Evolutionary conservation across 2,797 vertebrate species (phyloP).

Genomic region (Protosalanx chinensis): DNA sequence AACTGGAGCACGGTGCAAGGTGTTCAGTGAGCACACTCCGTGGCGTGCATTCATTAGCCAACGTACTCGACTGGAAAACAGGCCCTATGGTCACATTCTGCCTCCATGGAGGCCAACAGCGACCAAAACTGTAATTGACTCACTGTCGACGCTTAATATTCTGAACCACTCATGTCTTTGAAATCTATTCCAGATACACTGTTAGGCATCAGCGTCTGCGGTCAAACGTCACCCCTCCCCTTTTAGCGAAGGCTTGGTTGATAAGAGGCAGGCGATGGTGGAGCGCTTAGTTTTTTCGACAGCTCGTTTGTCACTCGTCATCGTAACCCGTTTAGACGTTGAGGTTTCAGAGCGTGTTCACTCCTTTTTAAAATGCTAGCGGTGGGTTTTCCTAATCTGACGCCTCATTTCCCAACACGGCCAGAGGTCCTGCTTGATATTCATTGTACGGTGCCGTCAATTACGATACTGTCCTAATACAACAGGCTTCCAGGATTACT

Average conservation of each 20-base stretch:
- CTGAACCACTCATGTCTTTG: too few relatives aligned
- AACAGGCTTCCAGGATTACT: too few relatives aligned
- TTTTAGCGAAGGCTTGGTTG: neutral
- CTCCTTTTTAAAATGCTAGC: neutral
- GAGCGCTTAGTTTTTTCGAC: neutral
- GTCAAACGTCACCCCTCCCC: neutral
- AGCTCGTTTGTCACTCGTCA: neutral
- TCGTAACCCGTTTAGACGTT: neutral
- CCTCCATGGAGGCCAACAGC: conserved; percentile 26
- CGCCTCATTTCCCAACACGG: too few relatives aligned
- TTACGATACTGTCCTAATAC: too few relatives aligned
- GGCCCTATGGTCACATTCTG: neutral
- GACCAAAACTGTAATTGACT: conserved; percentile 7
- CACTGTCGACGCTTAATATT: too few relatives aligned
- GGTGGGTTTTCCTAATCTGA: neutral
- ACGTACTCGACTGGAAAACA: too few relatives aligned
- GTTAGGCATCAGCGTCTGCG: neutral
- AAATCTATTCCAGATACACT: neutral
- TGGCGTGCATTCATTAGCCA: neutral
- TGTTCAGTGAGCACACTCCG: neutral
- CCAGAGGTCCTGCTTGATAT: neutral
- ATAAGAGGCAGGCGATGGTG: neutral
- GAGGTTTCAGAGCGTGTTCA: neutral
- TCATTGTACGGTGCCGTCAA: neutral
- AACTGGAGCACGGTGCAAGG: conserved; percentile 12